phyloP scores from a whole-genome alignment of 2,888 invertebrate species.

The Argyresthia albistria region DNA sequence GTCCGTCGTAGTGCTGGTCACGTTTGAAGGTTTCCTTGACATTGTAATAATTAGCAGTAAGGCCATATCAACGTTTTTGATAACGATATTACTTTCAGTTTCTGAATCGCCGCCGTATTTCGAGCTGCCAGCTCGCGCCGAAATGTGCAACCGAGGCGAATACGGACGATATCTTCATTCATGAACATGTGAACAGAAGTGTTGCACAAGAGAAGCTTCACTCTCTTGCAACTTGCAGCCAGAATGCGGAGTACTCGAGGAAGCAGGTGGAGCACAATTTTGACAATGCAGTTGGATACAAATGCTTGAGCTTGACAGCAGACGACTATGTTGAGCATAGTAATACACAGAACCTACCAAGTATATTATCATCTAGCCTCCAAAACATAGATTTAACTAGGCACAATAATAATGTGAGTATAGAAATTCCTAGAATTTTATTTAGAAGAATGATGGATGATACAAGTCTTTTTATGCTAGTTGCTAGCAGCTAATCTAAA shows the following conservation, averaged over 20 bases:
- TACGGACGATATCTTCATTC: conserved; percentile 37
- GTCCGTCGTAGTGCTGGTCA: neutral
- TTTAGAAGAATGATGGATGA: neutral
- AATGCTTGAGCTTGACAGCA: conserved; percentile 33
- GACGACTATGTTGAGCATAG: conserved; percentile 57
- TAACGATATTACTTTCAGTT: conserved; percentile 31
- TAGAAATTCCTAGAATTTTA: neutral
- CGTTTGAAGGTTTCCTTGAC: neutral
- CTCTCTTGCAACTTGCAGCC: too few species aligned
- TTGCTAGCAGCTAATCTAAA: too few species aligned
- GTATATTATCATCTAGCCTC: conserved; percentile 32
- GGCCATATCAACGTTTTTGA: neutral
- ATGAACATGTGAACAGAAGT: conserved; percentile 23
- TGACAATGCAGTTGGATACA: conserved; percentile 27
- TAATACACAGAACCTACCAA: conserved; percentile 25
- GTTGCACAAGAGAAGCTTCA: neutral
- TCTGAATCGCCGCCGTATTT: conserved; percentile 47
- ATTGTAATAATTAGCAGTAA: neutral
- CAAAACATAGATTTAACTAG: conserved; percentile 45
- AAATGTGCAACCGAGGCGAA: conserved; percentile 32
- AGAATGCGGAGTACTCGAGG: too few species aligned
- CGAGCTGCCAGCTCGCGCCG: conserved; percentile 45
- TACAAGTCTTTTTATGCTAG: too few species aligned
- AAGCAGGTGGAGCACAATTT: conserved; percentile 4
- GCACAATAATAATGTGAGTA: conserved; percentile 42